phyloP scores from a whole-genome alignment of 2,113 vertebrate genomes.

The Aldabrachelys gigantea region DNA sequence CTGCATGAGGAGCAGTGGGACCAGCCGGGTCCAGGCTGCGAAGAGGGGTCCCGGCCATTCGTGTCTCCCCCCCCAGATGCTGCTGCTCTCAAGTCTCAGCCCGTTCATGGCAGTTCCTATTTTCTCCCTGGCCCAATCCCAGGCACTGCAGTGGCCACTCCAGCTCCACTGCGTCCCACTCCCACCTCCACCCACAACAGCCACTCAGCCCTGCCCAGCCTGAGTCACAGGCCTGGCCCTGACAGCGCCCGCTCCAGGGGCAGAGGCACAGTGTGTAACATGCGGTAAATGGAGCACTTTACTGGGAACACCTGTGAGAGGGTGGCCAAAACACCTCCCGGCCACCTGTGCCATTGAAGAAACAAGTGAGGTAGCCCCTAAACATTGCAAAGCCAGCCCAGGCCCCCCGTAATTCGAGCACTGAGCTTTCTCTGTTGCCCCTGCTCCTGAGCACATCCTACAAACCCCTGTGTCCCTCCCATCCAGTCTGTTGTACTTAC shows the following conservation, averaged over 20 bases:
- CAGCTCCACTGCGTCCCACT: neutral
- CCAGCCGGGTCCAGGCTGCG: neutral
- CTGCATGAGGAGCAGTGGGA: neutral
- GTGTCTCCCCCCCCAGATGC: neutral
- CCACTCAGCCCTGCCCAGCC: neutral
- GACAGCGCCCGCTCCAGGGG: neutral
- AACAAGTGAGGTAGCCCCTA: neutral
- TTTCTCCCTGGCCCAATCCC: neutral
- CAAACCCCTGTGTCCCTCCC: neutral
- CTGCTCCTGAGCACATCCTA: neutral
- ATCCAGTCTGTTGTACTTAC: neutral
- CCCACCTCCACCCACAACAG: neutral
- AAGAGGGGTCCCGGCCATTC: neutral
- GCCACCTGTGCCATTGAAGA: neutral
- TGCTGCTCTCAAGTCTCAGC: neutral
- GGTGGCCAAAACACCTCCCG: neutral
- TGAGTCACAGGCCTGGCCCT: neutral
- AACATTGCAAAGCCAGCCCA: neutral
- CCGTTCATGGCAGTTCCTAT: neutral
- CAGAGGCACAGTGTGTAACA: too few relatives aligned
- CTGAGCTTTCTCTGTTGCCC: neutral
- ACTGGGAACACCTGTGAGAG: neutral
- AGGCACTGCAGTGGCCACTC: neutral
- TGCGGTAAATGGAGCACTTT: neutral
- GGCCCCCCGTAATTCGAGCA: neutral